Conservation (phyloP, 1,140 invertebrate species). For the Triops longicaudatus region DNA sequence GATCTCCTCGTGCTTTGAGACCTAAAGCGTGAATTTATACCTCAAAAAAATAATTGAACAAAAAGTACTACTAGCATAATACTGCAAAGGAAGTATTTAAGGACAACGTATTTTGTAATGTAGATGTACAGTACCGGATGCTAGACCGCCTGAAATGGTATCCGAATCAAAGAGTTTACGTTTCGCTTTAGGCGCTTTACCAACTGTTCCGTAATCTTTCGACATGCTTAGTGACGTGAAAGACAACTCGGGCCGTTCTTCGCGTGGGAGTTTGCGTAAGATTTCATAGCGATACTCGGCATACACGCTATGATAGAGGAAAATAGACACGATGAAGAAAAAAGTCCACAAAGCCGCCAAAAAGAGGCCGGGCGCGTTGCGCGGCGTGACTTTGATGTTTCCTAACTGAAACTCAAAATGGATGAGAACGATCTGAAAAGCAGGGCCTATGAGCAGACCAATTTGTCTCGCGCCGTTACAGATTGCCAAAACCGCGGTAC, state of each 20-base stretch:
- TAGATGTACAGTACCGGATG: background rate
- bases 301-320: constrained; percentile 24
- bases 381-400: constrained; percentile 17
- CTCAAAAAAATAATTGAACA: too few relatives aligned
- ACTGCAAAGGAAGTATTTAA: background rate
- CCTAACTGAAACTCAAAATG: constrained; percentile 25
- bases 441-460: constrained; percentile 27
- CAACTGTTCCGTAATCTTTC: constrained; percentile 3
- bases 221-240: constrained; percentile 12
- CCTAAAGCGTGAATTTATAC: too few relatives aligned
- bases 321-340: constrained; percentile 22
- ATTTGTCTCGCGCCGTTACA: constrained; percentile 27
- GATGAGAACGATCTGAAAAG: constrained; percentile 25
- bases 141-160: background rate
- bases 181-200: background rate
- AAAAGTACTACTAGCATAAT: too few relatives aligned
- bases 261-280: constrained; percentile 8
- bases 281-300: constrained; percentile 27
- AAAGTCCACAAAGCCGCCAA: constrained; percentile 24
- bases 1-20: background rate
- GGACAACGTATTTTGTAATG: background rate
- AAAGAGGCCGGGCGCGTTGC: constrained; percentile 27
- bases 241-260: constrained; percentile 18
- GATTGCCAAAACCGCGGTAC: constrained; percentile 26
- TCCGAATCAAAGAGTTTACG: background rate